Evolutionary conservation across 2,888 invertebrate species (phyloP).

Genomic region (Agriopis marginaria): DNA sequence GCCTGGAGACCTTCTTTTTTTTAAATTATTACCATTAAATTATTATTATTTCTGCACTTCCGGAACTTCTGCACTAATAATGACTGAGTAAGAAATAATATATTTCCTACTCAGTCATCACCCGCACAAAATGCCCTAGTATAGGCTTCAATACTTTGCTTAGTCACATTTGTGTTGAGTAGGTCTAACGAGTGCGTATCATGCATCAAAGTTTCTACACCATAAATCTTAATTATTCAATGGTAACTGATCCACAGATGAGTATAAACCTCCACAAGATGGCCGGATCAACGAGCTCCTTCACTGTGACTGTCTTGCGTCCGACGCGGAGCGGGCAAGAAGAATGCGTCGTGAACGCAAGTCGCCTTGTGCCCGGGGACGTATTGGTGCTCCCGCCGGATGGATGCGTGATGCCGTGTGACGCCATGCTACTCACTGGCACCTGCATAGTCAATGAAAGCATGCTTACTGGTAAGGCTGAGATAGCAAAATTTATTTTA

Average conservation of each 20-base stretch:
- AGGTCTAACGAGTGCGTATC: too few species aligned
- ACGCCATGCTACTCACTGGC: slow-evolving; percentile 94
- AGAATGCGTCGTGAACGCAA: slow-evolving; percentile 82
- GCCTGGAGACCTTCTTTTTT: too few species aligned
- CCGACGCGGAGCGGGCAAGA: slow-evolving; percentile 74
- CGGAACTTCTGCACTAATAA: too few species aligned
- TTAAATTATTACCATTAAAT: too few species aligned
- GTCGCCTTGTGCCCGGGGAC: slow-evolving; percentile 94
- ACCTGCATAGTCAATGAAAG: slow-evolving; percentile 97
- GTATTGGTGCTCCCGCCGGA: slow-evolving; percentile 92
- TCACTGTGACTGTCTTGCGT: slow-evolving; percentile 87
- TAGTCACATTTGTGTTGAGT: too few species aligned
- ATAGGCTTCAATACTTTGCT: too few species aligned
- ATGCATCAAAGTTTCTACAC: too few species aligned
- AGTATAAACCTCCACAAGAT: slow-evolving; percentile 89
- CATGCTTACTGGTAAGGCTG: slow-evolving; percentile 92
- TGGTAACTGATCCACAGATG: slow-evolving; percentile 80
- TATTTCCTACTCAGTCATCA: too few species aligned
- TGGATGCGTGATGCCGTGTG: slow-evolving; percentile 93
- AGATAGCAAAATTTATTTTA: too few species aligned
- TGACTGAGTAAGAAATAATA: too few species aligned
- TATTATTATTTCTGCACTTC: too few species aligned
- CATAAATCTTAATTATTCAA: not conserved
- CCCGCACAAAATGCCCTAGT: too few species aligned
- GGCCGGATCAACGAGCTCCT: slow-evolving; percentile 87